Evolutionary conservation across 2,888 invertebrate species (phyloP).

Genomic region (Volucella bombylans): DNA sequence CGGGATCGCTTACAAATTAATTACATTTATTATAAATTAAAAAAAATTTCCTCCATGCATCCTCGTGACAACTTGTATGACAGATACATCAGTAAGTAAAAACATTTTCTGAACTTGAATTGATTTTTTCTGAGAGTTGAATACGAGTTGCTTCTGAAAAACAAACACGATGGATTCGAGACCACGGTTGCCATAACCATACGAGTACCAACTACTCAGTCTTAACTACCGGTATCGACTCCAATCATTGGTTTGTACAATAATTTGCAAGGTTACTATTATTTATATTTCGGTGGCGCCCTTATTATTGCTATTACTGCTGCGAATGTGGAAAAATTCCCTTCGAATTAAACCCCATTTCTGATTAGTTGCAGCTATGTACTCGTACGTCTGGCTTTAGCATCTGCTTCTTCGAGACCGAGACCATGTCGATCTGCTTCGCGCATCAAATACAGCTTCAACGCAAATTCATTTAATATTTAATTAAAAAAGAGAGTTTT

Average conservation of each 20-base stretch:
- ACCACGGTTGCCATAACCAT: too few species aligned
- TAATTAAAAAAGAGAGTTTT: slow-evolving; percentile 52
- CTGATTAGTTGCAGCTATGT: background rate
- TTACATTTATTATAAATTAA: too few species aligned
- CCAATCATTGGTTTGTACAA: too few species aligned
- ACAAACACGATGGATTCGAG: too few species aligned
- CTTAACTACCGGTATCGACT: too few species aligned
- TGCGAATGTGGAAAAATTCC: background rate
- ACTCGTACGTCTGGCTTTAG: background rate
- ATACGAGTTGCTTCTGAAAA: background rate
- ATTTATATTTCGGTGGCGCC: background rate
- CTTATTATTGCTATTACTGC: background rate
- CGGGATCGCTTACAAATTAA: too few species aligned
- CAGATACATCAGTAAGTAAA: too few species aligned
- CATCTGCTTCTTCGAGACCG: too few species aligned
- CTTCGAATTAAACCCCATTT: background rate
- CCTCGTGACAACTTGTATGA: too few species aligned
- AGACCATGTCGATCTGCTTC: background rate
- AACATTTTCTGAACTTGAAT: too few species aligned
- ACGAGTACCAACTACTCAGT: too few species aligned
- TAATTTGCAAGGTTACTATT: background rate
- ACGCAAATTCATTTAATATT: slow-evolving; percentile 51
- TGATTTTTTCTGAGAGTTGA: background rate
- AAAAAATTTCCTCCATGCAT: too few species aligned
- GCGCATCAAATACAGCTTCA: background rate